Evolutionary conservation across 2,888 invertebrate genomes (phyloP).

Genomic region (Drosophila falleni): DNA sequence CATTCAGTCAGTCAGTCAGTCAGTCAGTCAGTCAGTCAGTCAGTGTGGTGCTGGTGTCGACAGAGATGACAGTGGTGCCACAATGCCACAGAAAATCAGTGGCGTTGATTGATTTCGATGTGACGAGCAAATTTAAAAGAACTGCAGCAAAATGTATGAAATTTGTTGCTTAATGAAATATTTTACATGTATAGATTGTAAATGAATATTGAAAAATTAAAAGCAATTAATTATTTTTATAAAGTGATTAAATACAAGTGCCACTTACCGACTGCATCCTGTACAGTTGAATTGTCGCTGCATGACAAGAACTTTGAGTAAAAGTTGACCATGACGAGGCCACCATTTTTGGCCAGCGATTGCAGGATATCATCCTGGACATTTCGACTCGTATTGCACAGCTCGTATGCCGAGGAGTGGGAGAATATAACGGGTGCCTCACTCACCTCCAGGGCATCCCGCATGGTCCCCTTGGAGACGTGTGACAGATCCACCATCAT

Average conservation of each 20-base stretch:
- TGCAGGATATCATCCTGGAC: slow-evolving; percentile 92
- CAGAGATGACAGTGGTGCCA: slow-evolving; percentile 26
- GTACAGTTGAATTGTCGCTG: slow-evolving; percentile 90
- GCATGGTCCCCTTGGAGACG: slow-evolving; percentile 92
- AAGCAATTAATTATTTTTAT: background rate
- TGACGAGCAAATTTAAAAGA: slow-evolving; percentile 9
- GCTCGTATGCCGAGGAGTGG: slow-evolving; percentile 92
- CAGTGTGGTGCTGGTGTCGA: slow-evolving; percentile 13
- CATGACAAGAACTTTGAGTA: slow-evolving; percentile 92
- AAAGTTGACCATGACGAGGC: slow-evolving; percentile 95
- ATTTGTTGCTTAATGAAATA: background rate
- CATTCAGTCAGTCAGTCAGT: slow-evolving; percentile 2
- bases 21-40: slow-evolving; percentile 37
- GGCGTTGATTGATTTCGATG: slow-evolving; percentile 67
- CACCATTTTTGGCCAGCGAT: slow-evolving; percentile 91
- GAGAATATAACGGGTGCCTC: slow-evolving; percentile 95
- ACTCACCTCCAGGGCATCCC: slow-evolving; percentile 91
- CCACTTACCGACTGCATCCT: slow-evolving; percentile 91
- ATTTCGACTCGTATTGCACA: slow-evolving; percentile 93
- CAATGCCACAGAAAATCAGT: slow-evolving; percentile 54
- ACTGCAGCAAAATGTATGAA: slow-evolving; percentile 4
- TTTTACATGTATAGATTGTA: background rate
- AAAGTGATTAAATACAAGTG: background rate
- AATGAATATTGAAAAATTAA: background rate
- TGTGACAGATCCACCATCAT: slow-evolving; percentile 95